Evolutionary conservation across 2,797 vertebrate species (phyloP).

Genomic region (Eulemur mongoz): DNA sequence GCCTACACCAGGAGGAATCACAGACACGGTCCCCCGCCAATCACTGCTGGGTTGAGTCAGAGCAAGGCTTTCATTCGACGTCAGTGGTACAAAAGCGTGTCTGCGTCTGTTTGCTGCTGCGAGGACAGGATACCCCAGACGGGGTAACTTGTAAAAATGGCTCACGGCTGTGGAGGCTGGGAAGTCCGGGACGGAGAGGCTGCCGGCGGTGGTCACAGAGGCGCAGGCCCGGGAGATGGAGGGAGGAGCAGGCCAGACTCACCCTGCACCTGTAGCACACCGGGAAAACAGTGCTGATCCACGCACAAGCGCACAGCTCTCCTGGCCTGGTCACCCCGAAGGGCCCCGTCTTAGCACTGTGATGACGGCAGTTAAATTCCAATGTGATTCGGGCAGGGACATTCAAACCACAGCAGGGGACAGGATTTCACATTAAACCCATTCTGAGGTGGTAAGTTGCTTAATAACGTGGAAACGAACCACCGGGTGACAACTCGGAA

Average conservation of each 20-base stretch:
- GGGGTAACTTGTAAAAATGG: not conserved
- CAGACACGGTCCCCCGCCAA: not conserved
- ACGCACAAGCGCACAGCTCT: too few relatives aligned
- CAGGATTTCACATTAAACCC: not conserved
- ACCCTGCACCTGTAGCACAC: not conserved
- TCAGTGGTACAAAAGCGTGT: not conserved
- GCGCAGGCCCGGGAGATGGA: not conserved
- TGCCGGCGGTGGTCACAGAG: too few relatives aligned
- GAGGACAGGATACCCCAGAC: not conserved
- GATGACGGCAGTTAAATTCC: not conserved
- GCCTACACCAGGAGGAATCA: not conserved
- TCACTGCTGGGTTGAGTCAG: not conserved
- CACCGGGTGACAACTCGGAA: fast-evolving
- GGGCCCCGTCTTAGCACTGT: not conserved
- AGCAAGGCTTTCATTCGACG: not conserved
- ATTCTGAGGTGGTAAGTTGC: not conserved
- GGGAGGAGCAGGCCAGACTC: not conserved
- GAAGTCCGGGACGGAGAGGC: not conserved
- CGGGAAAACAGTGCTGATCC: not conserved
- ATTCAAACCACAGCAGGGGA: not conserved
- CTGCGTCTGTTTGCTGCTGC: not conserved
- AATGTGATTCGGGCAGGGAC: not conserved
- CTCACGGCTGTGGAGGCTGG: not conserved
- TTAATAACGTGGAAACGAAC: fast-evolving
- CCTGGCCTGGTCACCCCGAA: not conserved